These are phyloP conservation scores for Ochropacha duplaris DNA, from an alignment of 2,888 invertebrate genomes.

Conservation along the genomic window DNA sequence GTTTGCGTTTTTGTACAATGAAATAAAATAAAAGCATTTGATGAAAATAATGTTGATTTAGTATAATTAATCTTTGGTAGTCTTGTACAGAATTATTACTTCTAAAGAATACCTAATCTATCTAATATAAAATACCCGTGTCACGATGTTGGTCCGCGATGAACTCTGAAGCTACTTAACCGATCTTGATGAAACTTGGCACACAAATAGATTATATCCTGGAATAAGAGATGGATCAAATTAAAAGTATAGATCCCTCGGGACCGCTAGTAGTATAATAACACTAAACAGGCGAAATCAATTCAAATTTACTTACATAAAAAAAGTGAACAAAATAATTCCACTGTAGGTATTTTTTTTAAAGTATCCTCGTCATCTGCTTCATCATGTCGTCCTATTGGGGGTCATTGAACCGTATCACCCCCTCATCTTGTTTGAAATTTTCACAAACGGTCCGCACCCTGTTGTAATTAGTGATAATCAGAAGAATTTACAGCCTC, in stretches of 20 bases:
- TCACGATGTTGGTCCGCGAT: no score
- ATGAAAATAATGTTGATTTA: background rate
- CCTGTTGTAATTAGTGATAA: constrained; percentile 73
- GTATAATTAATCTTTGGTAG: background rate
- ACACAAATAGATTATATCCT: no score
- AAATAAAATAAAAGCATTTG: background rate
- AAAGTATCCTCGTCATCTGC: constrained; percentile 41
- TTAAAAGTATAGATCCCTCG: no score
- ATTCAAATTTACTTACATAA: background rate
- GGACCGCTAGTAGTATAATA: no score
- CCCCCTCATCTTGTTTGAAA: constrained; percentile 43
- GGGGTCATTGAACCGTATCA: constrained; percentile 64
- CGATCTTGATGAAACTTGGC: no score
- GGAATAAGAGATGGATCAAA: no score
- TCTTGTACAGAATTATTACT: no score
- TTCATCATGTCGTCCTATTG: constrained; percentile 49
- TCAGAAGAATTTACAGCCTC: constrained; percentile 57
- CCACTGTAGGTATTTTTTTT: constrained; percentile 12
- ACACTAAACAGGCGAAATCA: no score
- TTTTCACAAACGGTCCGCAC: constrained; percentile 55
- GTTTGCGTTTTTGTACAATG: background rate
- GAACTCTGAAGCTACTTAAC: no score
- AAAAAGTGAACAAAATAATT: constrained; percentile 4
- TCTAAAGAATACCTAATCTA: no score
- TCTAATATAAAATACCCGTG: no score